Conservation (phyloP, 2,113 vertebrate genomes). For the Merops nubicus region DNA sequence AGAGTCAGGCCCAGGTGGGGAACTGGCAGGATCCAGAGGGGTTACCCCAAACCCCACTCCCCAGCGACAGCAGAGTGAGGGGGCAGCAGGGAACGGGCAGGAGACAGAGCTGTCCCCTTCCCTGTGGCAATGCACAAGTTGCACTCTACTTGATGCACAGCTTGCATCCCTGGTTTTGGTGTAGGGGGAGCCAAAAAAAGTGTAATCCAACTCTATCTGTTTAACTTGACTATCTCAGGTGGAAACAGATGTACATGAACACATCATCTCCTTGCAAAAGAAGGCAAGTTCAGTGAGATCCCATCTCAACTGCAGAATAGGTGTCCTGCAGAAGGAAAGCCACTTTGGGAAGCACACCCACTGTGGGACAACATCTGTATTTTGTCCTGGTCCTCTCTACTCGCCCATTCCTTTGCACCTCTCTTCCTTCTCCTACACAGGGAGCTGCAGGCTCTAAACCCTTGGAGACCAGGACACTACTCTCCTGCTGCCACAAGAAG, state of each 20-base stretch:
- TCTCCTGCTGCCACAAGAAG: not conserved
- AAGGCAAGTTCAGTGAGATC: not conserved
- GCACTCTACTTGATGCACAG: not conserved
- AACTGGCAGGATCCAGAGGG: not conserved
- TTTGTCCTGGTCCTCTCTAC: not conserved
- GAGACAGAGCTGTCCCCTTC: not conserved
- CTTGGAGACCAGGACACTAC: rapidly evolving
- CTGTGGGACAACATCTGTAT: not conserved
- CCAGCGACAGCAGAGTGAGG: not conserved
- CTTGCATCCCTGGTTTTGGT: not conserved
- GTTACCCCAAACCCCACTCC: not conserved
- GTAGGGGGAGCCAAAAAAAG: not conserved
- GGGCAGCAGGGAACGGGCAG: rapidly evolving
- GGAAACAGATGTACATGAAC: not conserved
- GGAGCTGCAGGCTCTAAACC: not conserved
- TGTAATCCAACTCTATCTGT: not conserved
- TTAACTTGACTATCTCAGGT: rapidly evolving
- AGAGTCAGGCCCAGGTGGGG: not conserved
- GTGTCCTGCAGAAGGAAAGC: not conserved
- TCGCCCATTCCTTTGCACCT: rapidly evolving
- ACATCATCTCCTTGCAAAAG: not conserved
- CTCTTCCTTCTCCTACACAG: not conserved
- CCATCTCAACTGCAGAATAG: not conserved
- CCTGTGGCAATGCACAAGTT: rapidly evolving
- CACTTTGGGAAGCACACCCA: not conserved